Evolutionary conservation across 2,113 vertebrate genomes (phyloP).

Genomic region (Thomomys bottae): DNA sequence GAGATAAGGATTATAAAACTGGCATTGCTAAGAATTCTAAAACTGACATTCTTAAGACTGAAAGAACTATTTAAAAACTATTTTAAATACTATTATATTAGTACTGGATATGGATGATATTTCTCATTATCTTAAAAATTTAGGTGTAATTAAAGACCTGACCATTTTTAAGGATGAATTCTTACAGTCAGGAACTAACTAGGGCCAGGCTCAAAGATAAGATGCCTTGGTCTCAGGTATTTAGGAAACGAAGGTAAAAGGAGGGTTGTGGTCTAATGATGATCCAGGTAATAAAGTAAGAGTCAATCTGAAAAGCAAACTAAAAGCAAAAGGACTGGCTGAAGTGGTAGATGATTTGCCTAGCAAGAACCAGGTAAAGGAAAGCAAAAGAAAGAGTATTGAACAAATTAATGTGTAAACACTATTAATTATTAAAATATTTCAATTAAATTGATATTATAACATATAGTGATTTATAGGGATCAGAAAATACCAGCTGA

Average conservation of each 20-base stretch:
- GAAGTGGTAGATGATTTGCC: not conserved
- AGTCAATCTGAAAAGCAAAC: too few species aligned
- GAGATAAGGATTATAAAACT: not conserved
- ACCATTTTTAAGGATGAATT: conserved; percentile 12
- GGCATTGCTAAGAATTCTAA: not conserved
- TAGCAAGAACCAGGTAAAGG: not conserved
- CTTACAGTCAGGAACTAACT: not conserved
- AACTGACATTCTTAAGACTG: not conserved
- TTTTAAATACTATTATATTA: conserved; percentile 19
- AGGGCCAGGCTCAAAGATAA: too few species aligned
- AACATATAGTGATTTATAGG: not conserved
- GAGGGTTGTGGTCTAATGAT: too few species aligned
- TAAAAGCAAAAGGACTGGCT: too few species aligned
- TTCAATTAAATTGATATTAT: not conserved
- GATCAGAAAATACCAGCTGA: conserved; percentile 32
- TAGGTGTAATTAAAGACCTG: not conserved
- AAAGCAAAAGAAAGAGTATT: not conserved
- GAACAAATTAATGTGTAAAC: not conserved
- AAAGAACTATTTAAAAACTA: not conserved
- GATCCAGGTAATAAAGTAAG: too few species aligned
- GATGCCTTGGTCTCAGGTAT: too few species aligned
- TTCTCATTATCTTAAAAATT: conserved; percentile 22
- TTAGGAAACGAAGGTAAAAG: too few species aligned
- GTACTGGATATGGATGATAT: not conserved
- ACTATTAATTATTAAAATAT: not conserved